phyloP scores from a whole-genome alignment of 37 sponge, comb jelly and placozoan genomes.

The Ianthella basta region DNA sequence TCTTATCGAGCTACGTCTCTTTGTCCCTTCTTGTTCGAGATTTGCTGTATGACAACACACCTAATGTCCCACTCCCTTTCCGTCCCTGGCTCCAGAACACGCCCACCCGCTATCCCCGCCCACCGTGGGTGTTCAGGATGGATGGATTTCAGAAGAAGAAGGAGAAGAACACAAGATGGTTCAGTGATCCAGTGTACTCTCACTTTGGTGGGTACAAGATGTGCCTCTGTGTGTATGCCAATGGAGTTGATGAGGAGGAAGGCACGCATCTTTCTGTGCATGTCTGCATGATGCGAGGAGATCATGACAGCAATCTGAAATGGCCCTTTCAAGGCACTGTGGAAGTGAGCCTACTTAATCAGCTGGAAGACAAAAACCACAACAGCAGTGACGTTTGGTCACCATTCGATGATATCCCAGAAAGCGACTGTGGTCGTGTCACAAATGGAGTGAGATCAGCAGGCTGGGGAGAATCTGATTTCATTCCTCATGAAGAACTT shows the following conservation, averaged over 20 bases:
- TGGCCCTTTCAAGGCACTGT: slow-evolving; percentile 59
- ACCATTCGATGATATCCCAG: not conserved
- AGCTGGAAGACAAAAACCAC: slow-evolving; percentile 40
- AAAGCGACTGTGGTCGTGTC: not conserved
- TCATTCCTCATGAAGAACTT: not conserved
- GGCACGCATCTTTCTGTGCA: slow-evolving; percentile 49
- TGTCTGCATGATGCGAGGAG: slow-evolving; percentile 48
- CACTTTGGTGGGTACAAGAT: slow-evolving; percentile 53
- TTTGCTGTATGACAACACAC: too few relatives aligned
- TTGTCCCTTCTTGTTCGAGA: too few relatives aligned
- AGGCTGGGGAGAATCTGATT: not conserved
- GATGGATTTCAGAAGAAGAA: slow-evolving; percentile 10
- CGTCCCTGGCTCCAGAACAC: slow-evolving; percentile 31
- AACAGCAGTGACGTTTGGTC: not conserved
- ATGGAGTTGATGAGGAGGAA: not conserved
- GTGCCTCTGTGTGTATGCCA: slow-evolving; percentile 41
- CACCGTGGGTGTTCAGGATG: slow-evolving; percentile 6
- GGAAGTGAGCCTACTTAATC: slow-evolving; percentile 55
- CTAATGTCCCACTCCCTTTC: not conserved
- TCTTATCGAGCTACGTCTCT: too few relatives aligned
- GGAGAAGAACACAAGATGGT: slow-evolving; percentile 27
- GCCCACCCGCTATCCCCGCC: slow-evolving; percentile 19
- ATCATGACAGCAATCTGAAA: slow-evolving; percentile 42
- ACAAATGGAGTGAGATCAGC: not conserved
- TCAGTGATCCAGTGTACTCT: slow-evolving; percentile 51